Conservation (phyloP, 2,113 vertebrate genomes). For the Bujurquina vittata region DNA sequence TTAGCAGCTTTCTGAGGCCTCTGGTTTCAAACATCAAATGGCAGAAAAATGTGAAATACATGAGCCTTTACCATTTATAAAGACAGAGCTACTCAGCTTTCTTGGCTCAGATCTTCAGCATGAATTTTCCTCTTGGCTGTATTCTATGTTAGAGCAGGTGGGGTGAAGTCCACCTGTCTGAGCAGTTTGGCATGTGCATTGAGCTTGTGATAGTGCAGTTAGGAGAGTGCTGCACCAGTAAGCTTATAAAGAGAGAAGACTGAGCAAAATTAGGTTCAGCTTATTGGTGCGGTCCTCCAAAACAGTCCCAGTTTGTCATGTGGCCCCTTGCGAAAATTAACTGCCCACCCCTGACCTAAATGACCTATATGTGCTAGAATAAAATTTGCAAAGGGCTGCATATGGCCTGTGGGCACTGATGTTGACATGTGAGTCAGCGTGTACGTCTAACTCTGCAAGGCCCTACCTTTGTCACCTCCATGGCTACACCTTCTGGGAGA, state of each 20-base stretch:
- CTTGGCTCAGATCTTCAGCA: neutral
- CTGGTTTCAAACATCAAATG: neutral
- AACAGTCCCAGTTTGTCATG: no score
- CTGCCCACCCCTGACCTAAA: no score
- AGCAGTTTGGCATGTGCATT: neutral
- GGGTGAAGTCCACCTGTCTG: neutral
- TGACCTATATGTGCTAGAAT: neutral
- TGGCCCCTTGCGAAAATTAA: no score
- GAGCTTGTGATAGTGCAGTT: neutral
- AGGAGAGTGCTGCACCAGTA: no score
- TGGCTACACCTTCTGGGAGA: conserved; percentile 94
- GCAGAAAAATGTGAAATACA: neutral
- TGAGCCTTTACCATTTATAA: neutral
- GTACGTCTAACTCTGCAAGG: neutral
- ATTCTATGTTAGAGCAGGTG: neutral
- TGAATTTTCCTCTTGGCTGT: neutral
- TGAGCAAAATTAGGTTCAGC: no score
- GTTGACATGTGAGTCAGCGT: neutral
- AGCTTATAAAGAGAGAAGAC: no score
- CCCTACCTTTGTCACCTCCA: conserved; percentile 93
- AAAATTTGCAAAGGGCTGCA: neutral
- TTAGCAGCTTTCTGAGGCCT: neutral
- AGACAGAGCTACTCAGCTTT: neutral
- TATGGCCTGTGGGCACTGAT: neutral
- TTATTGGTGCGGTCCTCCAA: no score